A percentile compares a stretch with the other conserved stretches of the same genome.
Evolutionary conservation across 2,888 invertebrate genomes (phyloP).

Genomic region (Quadroppia sp.): DNA sequence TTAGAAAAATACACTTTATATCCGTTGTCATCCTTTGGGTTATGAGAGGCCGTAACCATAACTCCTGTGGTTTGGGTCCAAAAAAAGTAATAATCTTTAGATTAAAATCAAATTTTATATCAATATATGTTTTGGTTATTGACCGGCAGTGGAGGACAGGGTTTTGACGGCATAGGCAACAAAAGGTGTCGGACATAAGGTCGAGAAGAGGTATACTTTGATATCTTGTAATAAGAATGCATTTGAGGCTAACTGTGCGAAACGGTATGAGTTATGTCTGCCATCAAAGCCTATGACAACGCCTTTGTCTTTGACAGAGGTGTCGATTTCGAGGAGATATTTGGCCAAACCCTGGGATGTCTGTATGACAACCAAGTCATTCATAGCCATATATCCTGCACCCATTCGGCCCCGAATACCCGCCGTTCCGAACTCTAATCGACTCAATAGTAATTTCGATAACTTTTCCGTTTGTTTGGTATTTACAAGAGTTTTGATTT

Average conservation of each 20-base stretch:
- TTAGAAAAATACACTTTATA: slow-evolving; percentile 97
- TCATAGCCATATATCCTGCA: slow-evolving; percentile 88
- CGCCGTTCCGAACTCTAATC: slow-evolving; percentile 86
- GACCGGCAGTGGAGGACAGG: slow-evolving; percentile 65
- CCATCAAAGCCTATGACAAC: slow-evolving; percentile 90
- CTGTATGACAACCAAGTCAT: slow-evolving; percentile 88
- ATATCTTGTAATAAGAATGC: slow-evolving; percentile 72
- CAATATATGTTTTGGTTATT: too few relatives aligned
- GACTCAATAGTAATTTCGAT: slow-evolving; percentile 61
- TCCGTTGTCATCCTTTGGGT: slow-evolving; percentile 91
- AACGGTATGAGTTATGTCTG: slow-evolving; percentile 72
- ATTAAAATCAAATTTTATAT: too few relatives aligned
- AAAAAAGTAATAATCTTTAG: not conserved
- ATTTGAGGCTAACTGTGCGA: slow-evolving; percentile 78
- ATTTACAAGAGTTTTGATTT: slow-evolving; percentile 33
- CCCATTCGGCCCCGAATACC: slow-evolving; percentile 79
- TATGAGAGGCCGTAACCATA: slow-evolving; percentile 94
- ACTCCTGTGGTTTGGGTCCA: slow-evolving; percentile 56
- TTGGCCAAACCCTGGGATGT: slow-evolving; percentile 82
- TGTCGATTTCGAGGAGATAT: slow-evolving; percentile 64
- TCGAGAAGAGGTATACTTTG: slow-evolving; percentile 73
- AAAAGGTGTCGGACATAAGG: slow-evolving; percentile 84
- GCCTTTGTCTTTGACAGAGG: slow-evolving; percentile 58
- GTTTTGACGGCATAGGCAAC: slow-evolving; percentile 77
- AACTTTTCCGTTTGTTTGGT: slow-evolving; percentile 24